Conservation (phyloP, 35 echinoderm and acorn worm species). For the Apostichopus japonicus region DNA sequence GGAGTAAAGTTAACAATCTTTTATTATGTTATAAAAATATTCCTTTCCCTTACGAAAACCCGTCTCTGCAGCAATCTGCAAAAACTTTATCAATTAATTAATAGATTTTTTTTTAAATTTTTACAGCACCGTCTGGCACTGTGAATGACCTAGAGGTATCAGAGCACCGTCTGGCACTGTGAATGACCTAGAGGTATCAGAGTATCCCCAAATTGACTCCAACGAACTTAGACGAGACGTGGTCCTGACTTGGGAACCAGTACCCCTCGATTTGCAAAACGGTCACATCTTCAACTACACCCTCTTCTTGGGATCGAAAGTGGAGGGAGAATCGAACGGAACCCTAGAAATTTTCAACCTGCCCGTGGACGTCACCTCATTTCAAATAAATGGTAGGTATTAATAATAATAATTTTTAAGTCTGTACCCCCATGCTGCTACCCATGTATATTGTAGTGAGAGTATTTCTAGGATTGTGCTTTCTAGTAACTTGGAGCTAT, state of each 20-base stretch:
- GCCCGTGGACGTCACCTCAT: slow-evolving; percentile 11
- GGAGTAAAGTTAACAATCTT: too few species aligned
- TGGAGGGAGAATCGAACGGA: background rate
- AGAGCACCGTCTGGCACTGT: slow-evolving; percentile 51
- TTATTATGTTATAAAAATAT: too few species aligned
- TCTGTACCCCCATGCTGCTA: background rate
- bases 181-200: slow-evolving; percentile 25
- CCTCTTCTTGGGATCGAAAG: background rate
- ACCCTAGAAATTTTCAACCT: slow-evolving; percentile 1
- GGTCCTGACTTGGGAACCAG: slow-evolving; percentile 29
- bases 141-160: slow-evolving; percentile 30
- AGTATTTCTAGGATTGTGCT: too few species aligned
- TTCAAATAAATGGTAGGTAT: slow-evolving; percentile 31
- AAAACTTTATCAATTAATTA: too few species aligned
- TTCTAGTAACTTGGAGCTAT: too few species aligned
- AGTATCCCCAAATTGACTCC: background rate
- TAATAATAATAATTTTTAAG: background rate
- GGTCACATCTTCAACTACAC: slow-evolving; percentile 48
- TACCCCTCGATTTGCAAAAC: slow-evolving; percentile 15
- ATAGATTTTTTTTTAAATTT: background rate
- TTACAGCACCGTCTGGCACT: slow-evolving; percentile 34
- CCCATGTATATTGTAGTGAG: too few species aligned
- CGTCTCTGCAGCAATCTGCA: too few species aligned
- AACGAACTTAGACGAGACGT: slow-evolving; percentile 28
- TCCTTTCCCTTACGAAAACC: too few species aligned